Evolutionary conservation across 2,113 vertebrate species (phyloP).

Genomic region (Atherinomorus stipes): DNA sequence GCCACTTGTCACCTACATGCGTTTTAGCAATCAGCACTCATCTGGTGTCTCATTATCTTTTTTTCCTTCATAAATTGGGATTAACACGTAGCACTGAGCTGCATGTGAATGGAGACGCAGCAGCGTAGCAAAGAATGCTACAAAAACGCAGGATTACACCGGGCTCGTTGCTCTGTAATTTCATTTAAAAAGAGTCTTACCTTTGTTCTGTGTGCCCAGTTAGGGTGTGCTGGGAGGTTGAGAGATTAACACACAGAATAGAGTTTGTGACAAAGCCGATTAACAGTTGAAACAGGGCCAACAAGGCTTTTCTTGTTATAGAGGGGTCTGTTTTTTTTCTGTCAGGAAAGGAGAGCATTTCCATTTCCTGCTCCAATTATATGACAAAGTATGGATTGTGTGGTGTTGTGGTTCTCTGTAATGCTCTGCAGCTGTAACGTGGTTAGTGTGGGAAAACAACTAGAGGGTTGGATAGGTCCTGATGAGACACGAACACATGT

Average conservation of each 20-base stretch:
- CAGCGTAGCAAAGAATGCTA: slow-evolving; percentile 58
- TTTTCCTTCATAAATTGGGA: slow-evolving; percentile 62
- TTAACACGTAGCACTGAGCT: slow-evolving; percentile 68
- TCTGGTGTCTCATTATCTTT: slow-evolving; percentile 32
- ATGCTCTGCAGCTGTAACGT: not conserved
- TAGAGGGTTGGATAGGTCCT: not conserved
- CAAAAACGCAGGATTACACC: slow-evolving; percentile 79
- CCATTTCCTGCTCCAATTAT: slow-evolving; percentile 2
- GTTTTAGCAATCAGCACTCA: slow-evolving; percentile 24
- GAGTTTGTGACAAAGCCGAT: slow-evolving; percentile 79
- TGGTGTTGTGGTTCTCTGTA: not conserved
- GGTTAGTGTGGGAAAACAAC: not conserved
- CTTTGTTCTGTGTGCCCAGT: slow-evolving; percentile 76
- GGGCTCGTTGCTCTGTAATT: slow-evolving; percentile 74
- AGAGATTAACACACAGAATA: slow-evolving; percentile 75
- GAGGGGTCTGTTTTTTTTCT: slow-evolving; percentile 31
- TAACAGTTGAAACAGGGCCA: slow-evolving; percentile 78
- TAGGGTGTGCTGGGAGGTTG: slow-evolving; percentile 66
- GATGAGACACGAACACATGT: not conserved
- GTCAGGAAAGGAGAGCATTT: slow-evolving; percentile 21
- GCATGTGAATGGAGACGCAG: slow-evolving; percentile 53
- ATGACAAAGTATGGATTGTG: not conserved
- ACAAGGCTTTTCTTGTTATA: slow-evolving; percentile 38
- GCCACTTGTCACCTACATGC: slow-evolving; percentile 9
- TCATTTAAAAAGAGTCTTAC: slow-evolving; percentile 81